Conservation (phyloP, 2,113 vertebrate genomes). For the Hucho hucho region DNA sequence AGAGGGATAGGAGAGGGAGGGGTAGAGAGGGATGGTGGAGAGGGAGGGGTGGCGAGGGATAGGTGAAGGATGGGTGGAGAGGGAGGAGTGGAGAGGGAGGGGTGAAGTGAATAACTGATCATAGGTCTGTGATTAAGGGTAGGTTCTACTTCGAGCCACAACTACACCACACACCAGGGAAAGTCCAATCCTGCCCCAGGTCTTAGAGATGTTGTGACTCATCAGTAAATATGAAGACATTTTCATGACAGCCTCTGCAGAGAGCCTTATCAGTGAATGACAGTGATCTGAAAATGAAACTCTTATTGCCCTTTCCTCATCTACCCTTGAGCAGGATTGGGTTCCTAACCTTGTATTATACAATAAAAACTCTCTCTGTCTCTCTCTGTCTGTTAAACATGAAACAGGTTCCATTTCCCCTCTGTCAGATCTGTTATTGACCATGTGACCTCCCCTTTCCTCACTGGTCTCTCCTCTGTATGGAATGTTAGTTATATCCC, state of each 20-base stretch:
- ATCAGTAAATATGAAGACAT: not conserved
- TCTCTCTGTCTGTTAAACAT: slow-evolving; percentile 25
- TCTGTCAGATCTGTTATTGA: slow-evolving; percentile 39
- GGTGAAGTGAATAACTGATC: too few species aligned
- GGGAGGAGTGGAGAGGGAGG: too few species aligned
- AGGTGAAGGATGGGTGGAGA: too few species aligned
- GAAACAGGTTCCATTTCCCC: slow-evolving; percentile 35
- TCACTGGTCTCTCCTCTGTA: slow-evolving; percentile 51
- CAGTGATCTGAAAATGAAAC: not conserved
- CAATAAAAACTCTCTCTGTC: not conserved
- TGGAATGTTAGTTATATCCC: slow-evolving; percentile 51
- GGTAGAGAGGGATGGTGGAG: too few species aligned
- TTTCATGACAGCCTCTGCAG: slow-evolving; percentile 3
- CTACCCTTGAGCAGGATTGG: slow-evolving; percentile 23
- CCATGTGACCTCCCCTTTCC: slow-evolving; percentile 36
- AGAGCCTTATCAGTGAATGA: not conserved
- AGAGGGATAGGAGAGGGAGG: too few species aligned
- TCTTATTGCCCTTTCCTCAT: not conserved
- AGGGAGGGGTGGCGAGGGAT: too few species aligned
- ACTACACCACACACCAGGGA: not conserved
- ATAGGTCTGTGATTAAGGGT: too few species aligned
- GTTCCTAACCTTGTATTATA: slow-evolving; percentile 10
- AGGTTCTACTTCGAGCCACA: not conserved
- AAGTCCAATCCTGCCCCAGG: slow-evolving; percentile 6
- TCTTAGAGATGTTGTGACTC: not conserved